phyloP scores from a whole-genome alignment of 2,113 vertebrate species.

The Sus scrofa region T2T-Sscrofa CM000819.6:3708501-3709000 shows the following conservation, averaged over 20 bases:
- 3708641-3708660: neutral
- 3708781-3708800: neutral
- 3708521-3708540: neutral
- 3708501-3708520: neutral
- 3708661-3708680: neutral
- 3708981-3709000: neutral
- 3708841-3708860: accelerated
- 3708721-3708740: neutral
- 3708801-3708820: neutral
- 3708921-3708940: too few relatives aligned
- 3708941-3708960: neutral
- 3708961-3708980: neutral
- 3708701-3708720: neutral
- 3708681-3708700: too few relatives aligned
- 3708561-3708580: neutral
- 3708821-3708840: neutral
- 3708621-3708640: neutral
- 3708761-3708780: neutral
- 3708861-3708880: neutral
- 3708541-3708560: neutral
- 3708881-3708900: neutral
- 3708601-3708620: neutral
- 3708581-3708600: neutral
- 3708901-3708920: accelerated
- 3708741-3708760: neutral